phyloP scores from a whole-genome alignment of 1,140 invertebrate species.

The Zeugodacus cucurbitae region DNA sequence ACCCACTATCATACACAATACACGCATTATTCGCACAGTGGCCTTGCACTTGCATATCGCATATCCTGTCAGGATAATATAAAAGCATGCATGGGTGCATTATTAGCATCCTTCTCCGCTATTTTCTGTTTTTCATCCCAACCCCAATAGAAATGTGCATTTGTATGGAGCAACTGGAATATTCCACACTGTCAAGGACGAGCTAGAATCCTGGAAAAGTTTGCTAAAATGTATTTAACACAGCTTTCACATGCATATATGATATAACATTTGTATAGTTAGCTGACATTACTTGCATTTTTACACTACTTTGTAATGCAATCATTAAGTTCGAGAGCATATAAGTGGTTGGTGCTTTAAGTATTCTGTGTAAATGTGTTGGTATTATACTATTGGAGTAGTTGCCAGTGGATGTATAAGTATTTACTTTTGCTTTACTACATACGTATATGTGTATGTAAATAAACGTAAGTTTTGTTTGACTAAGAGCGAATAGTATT shows the following conservation, averaged over 20 bases:
- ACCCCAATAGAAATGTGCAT: neutral
- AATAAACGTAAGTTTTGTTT: neutral
- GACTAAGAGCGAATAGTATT: neutral
- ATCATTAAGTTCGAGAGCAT: neutral
- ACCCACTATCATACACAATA: neutral
- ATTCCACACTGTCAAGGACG: neutral
- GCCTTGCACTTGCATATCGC: constrained; percentile 28
- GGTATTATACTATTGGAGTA: neutral
- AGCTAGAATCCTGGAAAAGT: neutral
- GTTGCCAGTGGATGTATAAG: neutral
- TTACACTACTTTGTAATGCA: neutral
- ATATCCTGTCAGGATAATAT: neutral
- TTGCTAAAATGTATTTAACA: neutral
- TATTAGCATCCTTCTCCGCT: neutral
- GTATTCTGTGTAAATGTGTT: neutral
- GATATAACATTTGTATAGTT: neutral
- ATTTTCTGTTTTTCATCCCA: neutral
- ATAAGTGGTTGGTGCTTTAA: neutral
- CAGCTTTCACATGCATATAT: neutral
- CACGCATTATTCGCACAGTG: neutral
- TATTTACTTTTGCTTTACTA: no score
- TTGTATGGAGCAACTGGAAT: neutral
- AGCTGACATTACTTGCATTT: neutral
- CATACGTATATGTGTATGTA: neutral
- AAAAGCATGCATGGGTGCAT: neutral